Evolutionary conservation across 1,140 invertebrate genomes (phyloP), one percentile per base, ranked within the genome.

Genomic region (Drosophila oshimai): DNA sequence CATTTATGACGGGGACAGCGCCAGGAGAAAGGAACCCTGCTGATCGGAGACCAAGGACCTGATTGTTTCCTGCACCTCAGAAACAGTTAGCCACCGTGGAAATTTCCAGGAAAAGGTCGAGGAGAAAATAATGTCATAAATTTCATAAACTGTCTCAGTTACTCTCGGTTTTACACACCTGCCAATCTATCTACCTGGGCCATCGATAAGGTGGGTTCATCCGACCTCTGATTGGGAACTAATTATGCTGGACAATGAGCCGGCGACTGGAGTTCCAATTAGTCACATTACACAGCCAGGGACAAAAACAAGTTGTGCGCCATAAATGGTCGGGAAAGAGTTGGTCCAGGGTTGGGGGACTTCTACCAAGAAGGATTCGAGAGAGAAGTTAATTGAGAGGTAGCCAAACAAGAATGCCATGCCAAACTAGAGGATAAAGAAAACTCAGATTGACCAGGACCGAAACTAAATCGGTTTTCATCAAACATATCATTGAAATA

Each of bases 121-220:
- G 4, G 58, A 22, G 46, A 62, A 61, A 62, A 62, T 62, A 62
- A 62, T 62, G 54, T 62, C 54, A 62, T 62, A 62, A 62, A 62
- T 62, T 62, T 34, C 37, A 61, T 61, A 61, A 61, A 26, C 20
- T 61, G 54, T 61, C 53, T 55, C 33, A 18, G n/a, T n/a, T 36
- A 39, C 24, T 42, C 44, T 20, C 15, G 4, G 46, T 13, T 26
- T 17, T 10, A 22, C 12, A 58, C 58, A 60, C 58, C 58, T 62
- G 58, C 54, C 55, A 17, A 26, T 15, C 46, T 17, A 13, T 44
- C 36, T 61, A 61, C 58, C 58, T 61, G 58, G 26, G 18, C 6
- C 50, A 47, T 45, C 58, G 65, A 39, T 36, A 44, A 44, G 31
- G 13, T 26, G 13, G 62, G 26, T 47, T 29, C 31, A 50, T 36